Evolutionary conservation across 1,140 invertebrate species (phyloP).

Genomic region (Bilobella aurantiaca): DNA sequence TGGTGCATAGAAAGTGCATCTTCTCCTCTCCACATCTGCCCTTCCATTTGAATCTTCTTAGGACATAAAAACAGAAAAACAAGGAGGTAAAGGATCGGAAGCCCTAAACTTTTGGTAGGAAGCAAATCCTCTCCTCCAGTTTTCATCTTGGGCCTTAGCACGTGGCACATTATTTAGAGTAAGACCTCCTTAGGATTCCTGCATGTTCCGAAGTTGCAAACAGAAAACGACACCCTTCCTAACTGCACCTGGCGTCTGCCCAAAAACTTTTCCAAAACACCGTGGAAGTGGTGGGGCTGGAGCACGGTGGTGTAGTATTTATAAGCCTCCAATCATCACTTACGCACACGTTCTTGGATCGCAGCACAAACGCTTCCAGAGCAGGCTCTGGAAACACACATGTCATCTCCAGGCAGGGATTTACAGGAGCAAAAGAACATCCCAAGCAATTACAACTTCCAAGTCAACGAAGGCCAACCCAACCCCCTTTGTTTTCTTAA

Average conservation of each 20-base stretch:
- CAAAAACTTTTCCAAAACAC: background rate
- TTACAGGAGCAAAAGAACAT: no score
- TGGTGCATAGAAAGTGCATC: background rate
- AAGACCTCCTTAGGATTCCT: no score
- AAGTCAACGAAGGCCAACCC: no score
- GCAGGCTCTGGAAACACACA: slow-evolving; percentile 3
- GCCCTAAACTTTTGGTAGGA: background rate
- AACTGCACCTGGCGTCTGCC: slow-evolving; percentile 3
- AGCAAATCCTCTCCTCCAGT: no score
- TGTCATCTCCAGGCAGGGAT: no score
- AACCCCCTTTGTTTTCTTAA: no score
- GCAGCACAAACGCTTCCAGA: background rate
- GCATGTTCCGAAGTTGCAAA: background rate
- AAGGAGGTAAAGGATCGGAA: background rate
- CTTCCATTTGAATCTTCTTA: background rate
- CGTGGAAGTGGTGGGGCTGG: no score
- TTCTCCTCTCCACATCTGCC: background rate
- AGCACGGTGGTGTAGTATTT: slow-evolving; percentile 1
- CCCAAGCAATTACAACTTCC: no score
- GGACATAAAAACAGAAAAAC: background rate
- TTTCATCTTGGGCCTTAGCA: background rate
- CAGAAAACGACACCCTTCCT: background rate
- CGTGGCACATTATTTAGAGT: background rate
- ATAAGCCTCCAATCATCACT: slow-evolving; percentile 6
- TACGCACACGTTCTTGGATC: background rate